These are phyloP conservation scores for Synergus umbraculus DNA, from an alignment of 2,888 invertebrate species.

Conservation along the genomic window DNA sequence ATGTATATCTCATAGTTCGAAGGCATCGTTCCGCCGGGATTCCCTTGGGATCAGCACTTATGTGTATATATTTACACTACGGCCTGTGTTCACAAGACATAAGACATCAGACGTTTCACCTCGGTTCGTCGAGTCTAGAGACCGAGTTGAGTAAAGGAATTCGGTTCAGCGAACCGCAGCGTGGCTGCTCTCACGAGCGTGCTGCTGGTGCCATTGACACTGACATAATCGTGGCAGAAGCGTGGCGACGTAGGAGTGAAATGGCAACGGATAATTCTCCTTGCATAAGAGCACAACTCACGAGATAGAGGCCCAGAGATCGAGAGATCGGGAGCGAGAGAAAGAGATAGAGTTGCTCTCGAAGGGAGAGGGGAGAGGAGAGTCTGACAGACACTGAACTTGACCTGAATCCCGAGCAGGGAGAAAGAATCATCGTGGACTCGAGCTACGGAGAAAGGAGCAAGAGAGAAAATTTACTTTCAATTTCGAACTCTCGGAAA, in stretches of 20 bases:
- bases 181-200: conserved; percentile 62
- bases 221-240: conserved; percentile 69
- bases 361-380: conserved; percentile 65
- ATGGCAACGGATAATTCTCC: conserved; percentile 58
- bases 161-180: conserved; percentile 70
- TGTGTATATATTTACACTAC: conserved; percentile 5
- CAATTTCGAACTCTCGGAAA: conserved; percentile 67
- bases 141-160: conserved; percentile 57
- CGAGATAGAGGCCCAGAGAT: conserved; percentile 36
- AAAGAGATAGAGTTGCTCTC: conserved; percentile 65
- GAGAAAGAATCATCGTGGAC: conserved; percentile 54
- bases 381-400: conserved; percentile 54
- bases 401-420: conserved; percentile 55
- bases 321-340: conserved; percentile 56
- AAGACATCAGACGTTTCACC: conserved; percentile 50
- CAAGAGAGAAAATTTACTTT: conserved; percentile 68
- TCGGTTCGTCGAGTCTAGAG: conserved; percentile 51
- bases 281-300: conserved; percentile 61
- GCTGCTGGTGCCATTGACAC: conserved; percentile 72
- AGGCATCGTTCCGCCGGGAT: conserved; percentile 3
- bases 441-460: conserved; percentile 59
- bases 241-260: conserved; percentile 64
- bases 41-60: neutral
- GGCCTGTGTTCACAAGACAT: neutral
- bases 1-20: neutral